Base-by-base conservation (phyloP, 2,888 invertebrate species). In the Hoplodrina blanda region DNA sequence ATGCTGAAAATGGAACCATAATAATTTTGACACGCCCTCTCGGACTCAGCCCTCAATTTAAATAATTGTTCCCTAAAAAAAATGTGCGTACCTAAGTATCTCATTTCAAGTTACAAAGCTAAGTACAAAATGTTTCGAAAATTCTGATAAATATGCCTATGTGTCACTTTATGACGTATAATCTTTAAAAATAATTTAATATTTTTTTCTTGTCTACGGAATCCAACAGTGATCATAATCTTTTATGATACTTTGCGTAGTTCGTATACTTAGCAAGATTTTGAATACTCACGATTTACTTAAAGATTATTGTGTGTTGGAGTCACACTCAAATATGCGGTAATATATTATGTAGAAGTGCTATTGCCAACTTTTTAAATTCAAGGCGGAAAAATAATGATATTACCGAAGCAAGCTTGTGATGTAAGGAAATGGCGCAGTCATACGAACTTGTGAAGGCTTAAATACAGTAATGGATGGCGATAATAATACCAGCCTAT, bases 191-290 rank as follows among this genome's bases (percentile, higher is more conserved):
- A 41, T 0, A 13, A 41, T 41, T 41, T 4, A 41, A 8, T 41
- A 13, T 13, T 11, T 41, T 41, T 13, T 41, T 41, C 11, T 41
- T 44, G 11, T 5, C 53, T 71, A 62, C 71, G 66, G 71, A 71
- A 65, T 65, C 74, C 17, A 17, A 25, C 20, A 20, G n/a, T 13
- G 11, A 44, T 33, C 19, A 11, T 50, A 64, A 25, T 25, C 19
- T 46, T n/a, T 41, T 10, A 13, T 25, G 15, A 41, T 3, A 8
- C 41, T 11, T 8, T 37, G 87, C 74, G 91, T 89, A 86, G 81
- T 80, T 17, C n/a, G 82, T 89, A 87, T 37, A 41, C 41, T 89
- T 88, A 88, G 85, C 86, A 88, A 85, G 77, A 83, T 82, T 82
- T 84, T 82, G 78, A 84, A 80, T 57, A 75, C 65, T 80, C 81